Base-by-base conservation (phyloP, 2,797 vertebrate genomes). In the Clarias laeviceps region DNA sequence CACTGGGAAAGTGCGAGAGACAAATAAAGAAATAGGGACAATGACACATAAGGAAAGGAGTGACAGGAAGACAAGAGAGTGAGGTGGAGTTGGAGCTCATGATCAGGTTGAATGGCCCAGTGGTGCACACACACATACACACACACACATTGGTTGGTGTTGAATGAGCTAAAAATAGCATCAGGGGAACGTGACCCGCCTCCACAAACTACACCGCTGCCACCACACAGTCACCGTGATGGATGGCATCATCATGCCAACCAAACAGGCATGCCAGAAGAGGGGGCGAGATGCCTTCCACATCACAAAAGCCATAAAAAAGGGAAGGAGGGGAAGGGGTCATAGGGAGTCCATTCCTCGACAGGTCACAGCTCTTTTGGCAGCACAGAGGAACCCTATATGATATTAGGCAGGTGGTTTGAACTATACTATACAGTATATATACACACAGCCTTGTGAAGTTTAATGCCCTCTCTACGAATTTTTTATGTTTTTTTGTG, bases 101-200 rank as follows among this genome's bases (percentile, higher is more conserved):
- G 86, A 87, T 54, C 78, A 70, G 84, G 57, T 86, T 83, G 86
- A 85, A 86, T 65, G 84, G 80, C 27, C 81, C 20, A 34, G 77
- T 12, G 57, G 68, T n/a, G 1, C 14, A 2, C 64, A 65, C 37
- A 24, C 77, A 66, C n/a, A 40, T 37, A 62, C 77, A 70, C 82
- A 89, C 88, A 87, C 80, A 68, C 87, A 84, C 5, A 70, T 84
- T 82, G 86, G 86, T 65, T 82, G 74, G 74, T 85, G 86, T 90
- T 86, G 86, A 90, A 88, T 84, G 85, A 86, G 89, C 87, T 90
- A 90, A 90, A 90, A 88, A 90, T 90, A 90, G 82, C 80, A 84
- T 20, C 57, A 61, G 84, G 74, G 64, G 70, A 86, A 88, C 87
- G 84, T 88, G 89, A 90, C 84, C 82, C 14, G 89, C 87, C 84